phyloP scores from a whole-genome alignment of 1,140 invertebrate species.

The Penaeus indicus region DNA sequence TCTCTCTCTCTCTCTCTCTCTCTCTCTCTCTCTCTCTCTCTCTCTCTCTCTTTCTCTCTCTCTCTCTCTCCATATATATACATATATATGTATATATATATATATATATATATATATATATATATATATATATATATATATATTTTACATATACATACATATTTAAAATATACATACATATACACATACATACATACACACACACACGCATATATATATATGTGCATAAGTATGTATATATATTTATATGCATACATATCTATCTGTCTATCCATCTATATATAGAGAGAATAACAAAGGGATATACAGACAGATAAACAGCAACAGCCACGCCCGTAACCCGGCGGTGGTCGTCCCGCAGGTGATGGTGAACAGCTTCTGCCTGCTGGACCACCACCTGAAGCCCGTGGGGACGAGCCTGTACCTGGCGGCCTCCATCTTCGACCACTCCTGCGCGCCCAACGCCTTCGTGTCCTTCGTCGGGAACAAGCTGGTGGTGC shows the following conservation, averaged over 20 bases:
- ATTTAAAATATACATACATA: neutral
- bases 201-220: neutral
- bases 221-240: neutral
- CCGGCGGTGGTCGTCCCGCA: constrained; percentile 69
- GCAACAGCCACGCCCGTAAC: neutral
- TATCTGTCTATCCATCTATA: neutral
- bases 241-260: neutral
- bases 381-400: constrained; percentile 85
- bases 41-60: neutral
- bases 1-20: too few relatives aligned
- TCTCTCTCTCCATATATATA: neutral
- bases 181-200: neutral
- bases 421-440: constrained; percentile 86
- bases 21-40: neutral
- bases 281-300: too few relatives aligned
- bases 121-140: neutral
- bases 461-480: constrained; percentile 89
- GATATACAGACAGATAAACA: too few relatives aligned
- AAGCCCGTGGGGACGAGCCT: constrained; percentile 85
- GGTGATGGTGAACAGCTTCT: constrained; percentile 90
- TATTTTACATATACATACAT: neutral
- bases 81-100: neutral
- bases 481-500: constrained; percentile 82
- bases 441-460: constrained; percentile 91
- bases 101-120: neutral